phyloP scores from a whole-genome alignment of 2,113 vertebrate species.

The Prochilodus magdalenae region DNA sequence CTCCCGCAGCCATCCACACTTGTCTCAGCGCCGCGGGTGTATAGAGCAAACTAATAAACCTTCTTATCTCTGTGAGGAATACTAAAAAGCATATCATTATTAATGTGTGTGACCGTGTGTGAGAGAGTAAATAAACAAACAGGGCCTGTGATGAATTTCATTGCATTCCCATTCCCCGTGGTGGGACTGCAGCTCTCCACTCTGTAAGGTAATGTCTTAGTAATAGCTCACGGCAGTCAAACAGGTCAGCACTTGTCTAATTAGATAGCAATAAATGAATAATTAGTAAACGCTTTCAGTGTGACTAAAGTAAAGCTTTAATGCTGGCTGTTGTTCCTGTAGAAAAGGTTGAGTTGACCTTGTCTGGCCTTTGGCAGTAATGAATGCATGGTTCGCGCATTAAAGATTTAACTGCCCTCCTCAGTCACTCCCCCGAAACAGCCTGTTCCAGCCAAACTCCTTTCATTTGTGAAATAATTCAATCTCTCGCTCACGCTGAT shows the following conservation, averaged over 20 bases:
- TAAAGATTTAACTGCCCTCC: constrained; percentile 66
- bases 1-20: constrained; percentile 8
- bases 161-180: not conserved
- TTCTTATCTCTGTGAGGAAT: not conserved
- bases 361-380: constrained; percentile 52
- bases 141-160: not conserved
- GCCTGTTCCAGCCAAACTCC: constrained; percentile 21
- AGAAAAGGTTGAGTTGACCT: not conserved
- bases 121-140: not conserved
- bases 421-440: constrained; percentile 35
- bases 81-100: constrained; percentile 10
- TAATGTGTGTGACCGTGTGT: not conserved
- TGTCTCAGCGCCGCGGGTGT: not conserved
- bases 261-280: not conserved
- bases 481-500: not conserved
- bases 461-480: constrained; percentile 34
- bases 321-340: not conserved
- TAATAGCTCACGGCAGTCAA: not conserved
- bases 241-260: not conserved
- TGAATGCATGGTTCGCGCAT: constrained; percentile 57
- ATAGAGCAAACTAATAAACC: not conserved
- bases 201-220: not conserved
- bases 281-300: not conserved
- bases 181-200: not conserved
- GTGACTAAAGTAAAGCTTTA: not conserved